phyloP scores from a whole-genome alignment of 2,113 vertebrate genomes.

The Pristiophorus japonicus region DNA sequence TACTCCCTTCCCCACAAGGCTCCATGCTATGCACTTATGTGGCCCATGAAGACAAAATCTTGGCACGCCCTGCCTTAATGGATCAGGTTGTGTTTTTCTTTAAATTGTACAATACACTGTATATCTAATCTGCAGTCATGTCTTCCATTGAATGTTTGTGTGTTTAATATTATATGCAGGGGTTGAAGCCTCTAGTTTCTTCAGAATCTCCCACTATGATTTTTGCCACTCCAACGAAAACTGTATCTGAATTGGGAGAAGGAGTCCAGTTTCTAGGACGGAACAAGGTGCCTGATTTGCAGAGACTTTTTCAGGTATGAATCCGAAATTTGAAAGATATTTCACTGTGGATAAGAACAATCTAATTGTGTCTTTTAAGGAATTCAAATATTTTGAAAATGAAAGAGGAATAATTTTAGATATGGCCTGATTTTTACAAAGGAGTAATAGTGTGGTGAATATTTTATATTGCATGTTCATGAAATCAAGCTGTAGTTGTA shows the following conservation, averaged over 20 bases:
- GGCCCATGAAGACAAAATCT: background rate
- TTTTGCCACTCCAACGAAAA: slow-evolving; percentile 72
- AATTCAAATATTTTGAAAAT: slow-evolving; percentile 1
- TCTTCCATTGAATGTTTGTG: background rate
- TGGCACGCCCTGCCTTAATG: background rate
- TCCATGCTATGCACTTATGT: background rate
- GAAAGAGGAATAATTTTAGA: background rate
- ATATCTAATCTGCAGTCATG: background rate
- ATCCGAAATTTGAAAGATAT: background rate
- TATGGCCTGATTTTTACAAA: background rate
- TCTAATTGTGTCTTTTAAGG: background rate
- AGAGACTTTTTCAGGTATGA: slow-evolving; percentile 81
- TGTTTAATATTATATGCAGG: slow-evolving; percentile 57
- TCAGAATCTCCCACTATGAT: slow-evolving; percentile 66
- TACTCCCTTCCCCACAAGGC: background rate
- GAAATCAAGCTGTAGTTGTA: background rate
- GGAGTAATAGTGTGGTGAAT: background rate
- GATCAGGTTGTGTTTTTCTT: background rate
- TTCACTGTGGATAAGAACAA: background rate
- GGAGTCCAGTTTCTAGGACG: slow-evolving; percentile 54
- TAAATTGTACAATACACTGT: background rate
- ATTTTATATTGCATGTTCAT: background rate
- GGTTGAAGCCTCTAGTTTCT: slow-evolving; percentile 64
- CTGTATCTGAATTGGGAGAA: slow-evolving; percentile 53
- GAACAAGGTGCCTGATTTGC: slow-evolving; percentile 78